These are phyloP conservation scores for Prunella fulvescens DNA, from an alignment of 2,113 vertebrate genomes.

Conservation along the genomic window DNA sequence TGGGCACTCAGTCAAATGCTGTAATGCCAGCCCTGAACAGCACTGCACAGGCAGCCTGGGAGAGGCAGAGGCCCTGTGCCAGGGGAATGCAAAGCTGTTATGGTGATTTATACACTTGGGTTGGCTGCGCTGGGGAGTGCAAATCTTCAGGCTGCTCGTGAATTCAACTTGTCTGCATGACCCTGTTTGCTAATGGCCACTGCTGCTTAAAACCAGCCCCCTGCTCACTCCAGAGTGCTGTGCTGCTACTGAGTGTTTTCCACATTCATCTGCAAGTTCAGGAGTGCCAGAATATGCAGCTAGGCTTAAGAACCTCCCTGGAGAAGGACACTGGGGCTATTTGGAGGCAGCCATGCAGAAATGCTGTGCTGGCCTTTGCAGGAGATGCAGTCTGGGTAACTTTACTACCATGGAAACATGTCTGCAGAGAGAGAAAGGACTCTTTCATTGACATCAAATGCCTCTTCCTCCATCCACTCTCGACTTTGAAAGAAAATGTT, in stretches of 20 bases:
- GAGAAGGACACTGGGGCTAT: neutral
- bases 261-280: neutral
- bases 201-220: neutral
- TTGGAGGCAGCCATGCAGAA: neutral
- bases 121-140: neutral
- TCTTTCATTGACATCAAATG: neutral
- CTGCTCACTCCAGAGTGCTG: neutral
- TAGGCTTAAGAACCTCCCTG: neutral
- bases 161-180: neutral
- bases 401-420: neutral
- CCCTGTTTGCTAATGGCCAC: neutral
- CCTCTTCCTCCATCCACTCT: neutral
- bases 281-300: neutral
- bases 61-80: neutral
- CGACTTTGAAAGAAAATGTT: neutral
- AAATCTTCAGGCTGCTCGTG: neutral
- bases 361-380: neutral
- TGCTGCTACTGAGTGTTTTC: neutral
- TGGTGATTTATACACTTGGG: neutral
- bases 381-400: neutral
- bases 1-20: neutral
- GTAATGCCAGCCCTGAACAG: neutral
- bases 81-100: slow-evolving; percentile 17
- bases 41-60: neutral
- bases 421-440: neutral